Conservation (phyloP, 2,888 invertebrate genomes). For the Celastrina argiolus region DNA sequence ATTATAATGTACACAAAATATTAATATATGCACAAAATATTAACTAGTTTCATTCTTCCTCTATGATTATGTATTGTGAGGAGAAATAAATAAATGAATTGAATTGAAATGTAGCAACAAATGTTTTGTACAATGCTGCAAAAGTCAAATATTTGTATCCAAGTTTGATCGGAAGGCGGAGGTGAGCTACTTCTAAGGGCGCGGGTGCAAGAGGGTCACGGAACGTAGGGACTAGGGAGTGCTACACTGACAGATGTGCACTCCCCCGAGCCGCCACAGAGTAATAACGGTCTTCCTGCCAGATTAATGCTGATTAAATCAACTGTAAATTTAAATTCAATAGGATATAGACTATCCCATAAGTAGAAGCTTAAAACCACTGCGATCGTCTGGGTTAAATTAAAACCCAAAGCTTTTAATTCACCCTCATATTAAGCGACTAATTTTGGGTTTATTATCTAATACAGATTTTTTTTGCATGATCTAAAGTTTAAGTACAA, state of each 20-base stretch:
- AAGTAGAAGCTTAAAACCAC: constrained; percentile 11
- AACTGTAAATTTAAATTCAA: constrained; percentile 17
- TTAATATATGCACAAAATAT: too few species aligned
- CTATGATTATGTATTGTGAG: too few species aligned
- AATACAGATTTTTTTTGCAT: too few species aligned
- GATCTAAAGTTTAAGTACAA: too few species aligned
- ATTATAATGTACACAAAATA: too few species aligned
- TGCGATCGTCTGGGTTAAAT: too few species aligned
- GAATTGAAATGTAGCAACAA: not conserved
- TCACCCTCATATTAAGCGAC: too few species aligned
- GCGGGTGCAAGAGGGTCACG: constrained; percentile 38
- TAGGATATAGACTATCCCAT: not conserved
- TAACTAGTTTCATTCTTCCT: too few species aligned
- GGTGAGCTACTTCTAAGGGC: constrained; percentile 35
- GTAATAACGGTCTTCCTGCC: constrained; percentile 27
- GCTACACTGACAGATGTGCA: constrained; percentile 44
- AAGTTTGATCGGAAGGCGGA: not conserved
- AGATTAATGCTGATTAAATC: constrained; percentile 16
- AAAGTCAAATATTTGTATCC: not conserved
- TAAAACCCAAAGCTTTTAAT: too few species aligned
- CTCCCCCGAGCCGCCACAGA: constrained; percentile 36
- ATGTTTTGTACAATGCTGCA: not conserved
- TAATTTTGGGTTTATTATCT: too few species aligned
- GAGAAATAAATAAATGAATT: too few species aligned
- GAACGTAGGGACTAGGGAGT: constrained; percentile 37